phyloP scores from a whole-genome alignment of 2,888 invertebrate genomes.

The Hecatera dysodea region DNA sequence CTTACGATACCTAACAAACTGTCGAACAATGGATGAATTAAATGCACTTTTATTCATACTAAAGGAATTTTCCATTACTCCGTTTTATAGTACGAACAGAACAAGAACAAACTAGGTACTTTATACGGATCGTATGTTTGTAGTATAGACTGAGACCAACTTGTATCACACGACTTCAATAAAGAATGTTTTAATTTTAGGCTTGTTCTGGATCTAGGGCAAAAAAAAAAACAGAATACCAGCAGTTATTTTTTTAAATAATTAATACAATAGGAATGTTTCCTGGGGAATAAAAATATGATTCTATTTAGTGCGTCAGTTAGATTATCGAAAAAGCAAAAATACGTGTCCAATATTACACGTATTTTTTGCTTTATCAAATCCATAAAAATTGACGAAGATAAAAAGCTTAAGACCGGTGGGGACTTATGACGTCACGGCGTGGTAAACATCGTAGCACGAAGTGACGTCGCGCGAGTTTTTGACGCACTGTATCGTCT shows the following conservation, averaged over 20 bases:
- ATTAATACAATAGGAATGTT: slow-evolving; percentile 2
- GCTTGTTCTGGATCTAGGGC: neutral
- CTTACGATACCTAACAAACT: slow-evolving; percentile 25
- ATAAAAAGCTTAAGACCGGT: no score
- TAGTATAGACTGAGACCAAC: neutral
- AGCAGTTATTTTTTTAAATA: neutral
- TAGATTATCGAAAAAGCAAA: no score
- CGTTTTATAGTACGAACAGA: neutral
- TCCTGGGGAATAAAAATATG: no score
- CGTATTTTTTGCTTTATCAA: no score
- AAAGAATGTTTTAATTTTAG: neutral
- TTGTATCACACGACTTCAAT: neutral
- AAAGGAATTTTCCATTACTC: slow-evolving; percentile 5
- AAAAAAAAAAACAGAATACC: neutral
- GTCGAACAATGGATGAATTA: slow-evolving; percentile 29
- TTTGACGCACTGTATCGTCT: no score
- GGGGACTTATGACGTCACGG: no score
- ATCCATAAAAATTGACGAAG: no score
- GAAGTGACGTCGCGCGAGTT: no score
- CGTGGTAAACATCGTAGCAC: no score
- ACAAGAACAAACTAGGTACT: neutral
- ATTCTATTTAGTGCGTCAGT: no score
- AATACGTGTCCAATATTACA: no score
- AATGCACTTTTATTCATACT: slow-evolving; percentile 14
- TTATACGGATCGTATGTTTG: neutral